Base-by-base conservation (phyloP, 2,113 vertebrate genomes). In the Tinamus guttatus region DNA sequence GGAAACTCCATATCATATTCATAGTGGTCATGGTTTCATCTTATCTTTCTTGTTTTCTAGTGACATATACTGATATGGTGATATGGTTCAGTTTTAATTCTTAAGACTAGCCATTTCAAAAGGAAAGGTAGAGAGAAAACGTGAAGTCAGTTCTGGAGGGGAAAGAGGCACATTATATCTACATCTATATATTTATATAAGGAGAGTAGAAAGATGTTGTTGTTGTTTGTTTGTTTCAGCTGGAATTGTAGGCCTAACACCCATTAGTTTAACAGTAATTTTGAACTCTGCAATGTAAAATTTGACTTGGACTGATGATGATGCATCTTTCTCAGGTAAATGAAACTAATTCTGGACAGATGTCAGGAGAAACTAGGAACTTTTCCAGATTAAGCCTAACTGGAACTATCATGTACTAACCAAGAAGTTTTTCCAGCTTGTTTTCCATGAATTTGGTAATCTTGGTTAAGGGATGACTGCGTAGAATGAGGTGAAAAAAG, bases 1-100 rank as follows among this genome's bases (percentile, higher is more conserved):
- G 41, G 54, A 64, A 87, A 38, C 13, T 83, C 40, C 63, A 0
- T 19, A 32, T 89, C 54, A 49, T 38, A 41, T 64, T 77, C 20
- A 14, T 0, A 0, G 52, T 54, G 38, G 30, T 64, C 30, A 34
- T 54, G 16, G 27, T 32, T 80, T 1, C 0, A 9, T 32, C 22
- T 63, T 67, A 68, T 49, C 30, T 64, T 82, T 28, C 38, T 91
- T 56, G 11, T 68, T 63, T 63, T 71, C 27, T 16, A 59, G n/a
- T 25, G 32, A 41, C 3, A 16, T 19, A 12, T 80, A 32, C 54
- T 71, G 30, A 45, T 40, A 40, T 40, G 40, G 38, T 21, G 20
- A 20, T 47, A 0, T 9, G 3, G 40, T 76, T 75, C 24, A 28
- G 36, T 69, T 93, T 81, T 89, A 63, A 43, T 77, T 71, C 51